Percentiles rank a stretch among this genome's conserved stretches.
Conservation (phyloP, 2,797 vertebrate species). For the Sebastiscus albofasciatus region DNA sequence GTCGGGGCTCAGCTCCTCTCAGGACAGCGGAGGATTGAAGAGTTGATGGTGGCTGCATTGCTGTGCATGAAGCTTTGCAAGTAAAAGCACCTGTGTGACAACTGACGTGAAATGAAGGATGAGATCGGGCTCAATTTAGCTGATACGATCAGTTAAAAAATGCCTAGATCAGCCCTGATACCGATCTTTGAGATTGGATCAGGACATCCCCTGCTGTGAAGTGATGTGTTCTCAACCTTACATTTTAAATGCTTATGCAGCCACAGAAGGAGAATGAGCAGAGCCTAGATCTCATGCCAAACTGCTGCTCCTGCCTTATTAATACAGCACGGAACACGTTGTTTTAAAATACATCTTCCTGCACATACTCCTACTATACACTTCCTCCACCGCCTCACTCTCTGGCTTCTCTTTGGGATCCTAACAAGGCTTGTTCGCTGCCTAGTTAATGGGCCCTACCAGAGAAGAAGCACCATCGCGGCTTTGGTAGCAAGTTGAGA, state of each 20-base stretch:
- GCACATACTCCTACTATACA: neutral
- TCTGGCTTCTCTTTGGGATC: constrained; percentile 2
- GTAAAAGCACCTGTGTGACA: neutral
- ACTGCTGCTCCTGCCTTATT: constrained; percentile 17
- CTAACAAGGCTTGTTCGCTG: constrained; percentile 24
- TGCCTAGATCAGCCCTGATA: neutral
- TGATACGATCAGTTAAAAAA: neutral
- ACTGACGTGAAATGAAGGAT: neutral
- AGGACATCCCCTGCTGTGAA: neutral
- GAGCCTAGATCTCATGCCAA: constrained; percentile 12
- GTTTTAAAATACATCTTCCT: constrained; percentile 18
- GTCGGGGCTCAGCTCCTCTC: neutral
- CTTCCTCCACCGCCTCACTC: neutral
- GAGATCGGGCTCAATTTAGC: neutral
- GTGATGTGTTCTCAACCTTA: neutral
- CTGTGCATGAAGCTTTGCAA: neutral
- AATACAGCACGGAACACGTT: constrained; percentile 5
- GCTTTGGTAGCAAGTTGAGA: constrained; percentile 21
- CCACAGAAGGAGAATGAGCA: neutral
- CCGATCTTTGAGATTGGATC: no score
- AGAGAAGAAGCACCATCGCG: neutral
- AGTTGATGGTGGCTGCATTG: neutral
- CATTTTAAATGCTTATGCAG: constrained; percentile 6
- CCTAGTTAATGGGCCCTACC: constrained; percentile 20
- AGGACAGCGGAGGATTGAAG: no score